phyloP scores from a whole-genome alignment of 1,140 invertebrate species.

The Neotoxoptera formosana region DNA sequence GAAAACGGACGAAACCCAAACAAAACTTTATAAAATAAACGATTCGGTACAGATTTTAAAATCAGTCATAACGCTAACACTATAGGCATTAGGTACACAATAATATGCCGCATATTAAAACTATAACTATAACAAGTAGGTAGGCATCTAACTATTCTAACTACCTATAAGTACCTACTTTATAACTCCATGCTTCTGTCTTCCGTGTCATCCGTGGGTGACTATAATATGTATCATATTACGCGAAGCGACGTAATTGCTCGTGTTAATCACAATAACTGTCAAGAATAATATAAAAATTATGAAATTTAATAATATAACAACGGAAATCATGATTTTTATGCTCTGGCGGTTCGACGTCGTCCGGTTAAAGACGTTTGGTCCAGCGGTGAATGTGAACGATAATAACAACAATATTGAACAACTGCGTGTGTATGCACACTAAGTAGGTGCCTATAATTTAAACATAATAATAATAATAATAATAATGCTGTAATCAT shows the following conservation, averaged over 20 bases:
- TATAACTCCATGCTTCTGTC: background rate
- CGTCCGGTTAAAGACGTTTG: background rate
- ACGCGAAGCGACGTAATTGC: background rate
- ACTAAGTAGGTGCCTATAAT: background rate
- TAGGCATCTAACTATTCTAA: no score
- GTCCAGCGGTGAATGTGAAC: background rate
- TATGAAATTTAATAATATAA: background rate
- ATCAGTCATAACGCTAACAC: no score
- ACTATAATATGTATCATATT: background rate
- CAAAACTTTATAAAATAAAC: background rate
- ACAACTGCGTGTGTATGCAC: background rate
- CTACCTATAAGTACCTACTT: background rate
- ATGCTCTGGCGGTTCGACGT: background rate
- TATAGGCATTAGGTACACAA: no score
- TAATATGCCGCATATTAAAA: background rate
- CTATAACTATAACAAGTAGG: background rate
- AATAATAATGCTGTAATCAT: background rate
- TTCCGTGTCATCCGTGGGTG: background rate
- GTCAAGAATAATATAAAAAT: background rate
- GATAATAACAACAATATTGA: background rate
- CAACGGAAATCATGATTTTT: slow-evolving; percentile 1
- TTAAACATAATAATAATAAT: background rate
- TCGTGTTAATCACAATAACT: background rate
- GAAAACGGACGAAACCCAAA: background rate
- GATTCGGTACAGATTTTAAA: no score